Base-by-base conservation (phyloP, 2,797 vertebrate species). In the Anas acuta region DNA sequence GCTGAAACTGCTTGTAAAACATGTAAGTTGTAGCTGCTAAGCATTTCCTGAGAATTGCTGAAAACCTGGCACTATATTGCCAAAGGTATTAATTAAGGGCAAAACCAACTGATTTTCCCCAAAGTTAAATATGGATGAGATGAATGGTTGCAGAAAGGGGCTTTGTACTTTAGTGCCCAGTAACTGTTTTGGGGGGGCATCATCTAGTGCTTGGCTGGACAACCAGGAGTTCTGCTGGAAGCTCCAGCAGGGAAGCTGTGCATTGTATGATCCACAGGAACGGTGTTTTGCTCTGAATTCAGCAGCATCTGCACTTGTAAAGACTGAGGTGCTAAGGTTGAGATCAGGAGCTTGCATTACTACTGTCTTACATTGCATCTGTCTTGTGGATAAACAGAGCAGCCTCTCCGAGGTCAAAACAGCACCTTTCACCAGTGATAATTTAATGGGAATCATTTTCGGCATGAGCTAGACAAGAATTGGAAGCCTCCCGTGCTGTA, bases 361-460 rank as follows among this genome's bases (percentile, higher is more conserved):
- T 84, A 26, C 86, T 69, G 80, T 65, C 88, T 92, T 87, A 54
- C 77, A 56, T 92, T 35, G 78, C 75, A 73, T 92, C 88, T 85
- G 70, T 85, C 95, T 87, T 56, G 58, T 64, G 87, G 72, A 92
- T 84, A 90, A 94, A 92, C 90, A 81, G 81, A 94, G 51, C 88
- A 73, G 65, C 69, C 60, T 41, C 81, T 66, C 32, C 3, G 70
- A 87, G 86, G 90, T 91, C 89, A 85, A 37, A 95, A 41, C 82
- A 73, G 73, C 87, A 89, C 92, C 90, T 89, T 96, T 93, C 84
- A 84, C 78, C 93, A 70, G 73, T 33, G 89, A 70, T 92, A 87
- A 90, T 93, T 95, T 89, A 89, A 87, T 92, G 76, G 78, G 92
- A 79, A 95, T 93, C 60, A 81, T 85, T 93, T 93, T 92, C 90